Evolutionary conservation across 1,140 invertebrate species (phyloP), one percentile per base, ranked within the genome.

Genomic region (Achroia grisella): DNA sequence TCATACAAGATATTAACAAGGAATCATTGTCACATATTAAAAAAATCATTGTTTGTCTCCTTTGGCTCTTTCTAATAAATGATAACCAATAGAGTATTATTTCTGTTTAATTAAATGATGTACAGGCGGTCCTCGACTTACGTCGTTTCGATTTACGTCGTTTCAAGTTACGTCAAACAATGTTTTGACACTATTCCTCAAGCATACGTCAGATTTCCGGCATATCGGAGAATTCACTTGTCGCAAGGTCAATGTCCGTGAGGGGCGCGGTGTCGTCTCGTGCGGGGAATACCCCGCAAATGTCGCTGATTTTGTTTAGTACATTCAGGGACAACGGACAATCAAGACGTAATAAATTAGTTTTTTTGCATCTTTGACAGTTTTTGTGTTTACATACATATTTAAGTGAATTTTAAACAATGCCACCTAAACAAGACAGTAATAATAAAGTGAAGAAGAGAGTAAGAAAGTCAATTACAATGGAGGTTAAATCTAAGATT

Each of bases 81-180:
- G n/a, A n/a, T n/a, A n/a, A n/a, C n/a, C n/a, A n/a, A n/a, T n/a
- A n/a, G n/a, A n/a, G n/a, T n/a, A n/a, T n/a, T n/a, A n/a, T n/a
- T n/a, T n/a, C n/a, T n/a, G n/a, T n/a, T n/a, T n/a, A n/a, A n/a
- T n/a, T n/a, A n/a, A n/a, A n/a, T 23, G 17, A 23, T 3, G 17
- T 31, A 13, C 28, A 41, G 39, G 23, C 39, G 10, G 29, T 40
- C 27, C 27, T 30, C 39, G 3, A 40, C 35, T 37, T 34, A 34
- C 33, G 33, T 34, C 33, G 33, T 12, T 34, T 34, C 33, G 33
- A n/a, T 34, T 34, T 37, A 37, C 35, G 35, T 37, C 13, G 35
- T 37, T 17, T 37, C 35, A 37, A 37, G 35, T 37, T 37, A 17
- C 35, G 35, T 37, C 35, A 14, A 37, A 37, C 35, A 37, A 23